These are phyloP conservation scores for Tortrix viridana DNA, from an alignment of 2,888 invertebrate species.

Conservation along the genomic window DNA sequence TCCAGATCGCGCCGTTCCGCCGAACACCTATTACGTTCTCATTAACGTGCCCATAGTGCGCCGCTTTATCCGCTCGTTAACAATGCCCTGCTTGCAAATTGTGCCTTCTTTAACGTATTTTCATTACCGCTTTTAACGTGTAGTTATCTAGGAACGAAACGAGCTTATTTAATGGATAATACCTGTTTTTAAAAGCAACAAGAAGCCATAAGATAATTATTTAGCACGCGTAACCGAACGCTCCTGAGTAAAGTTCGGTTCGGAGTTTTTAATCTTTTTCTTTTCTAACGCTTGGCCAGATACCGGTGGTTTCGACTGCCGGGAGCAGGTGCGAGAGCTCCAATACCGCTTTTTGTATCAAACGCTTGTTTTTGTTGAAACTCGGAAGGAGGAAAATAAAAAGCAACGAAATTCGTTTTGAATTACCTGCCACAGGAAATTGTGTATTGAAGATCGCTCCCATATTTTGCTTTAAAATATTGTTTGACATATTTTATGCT, in stretches of 20 bases:
- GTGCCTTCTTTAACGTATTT: constrained; percentile 54
- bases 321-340: constrained; percentile 57
- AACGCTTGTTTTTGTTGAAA: constrained; percentile 49
- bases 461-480: constrained; percentile 15
- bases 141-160: constrained; percentile 1
- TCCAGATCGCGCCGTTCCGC: constrained; percentile 57
- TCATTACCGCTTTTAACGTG: constrained; percentile 41
- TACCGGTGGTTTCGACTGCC: constrained; percentile 45
- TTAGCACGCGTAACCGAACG: constrained; percentile 30
- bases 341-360: constrained; percentile 56
- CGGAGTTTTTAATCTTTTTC: constrained; percentile 39
- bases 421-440: constrained; percentile 39
- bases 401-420: constrained; percentile 38
- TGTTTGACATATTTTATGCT: constrained; percentile 12
- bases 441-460: constrained; percentile 34
- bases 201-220: constrained; percentile 30
- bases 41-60: constrained; percentile 66
- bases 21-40: constrained; percentile 73
- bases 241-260: constrained; percentile 31
- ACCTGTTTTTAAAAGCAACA: constrained; percentile 13
- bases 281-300: constrained; percentile 40
- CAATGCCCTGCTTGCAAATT: constrained; percentile 53
- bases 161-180: constrained; percentile 3
- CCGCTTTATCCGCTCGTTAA: constrained; percentile 67
- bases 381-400: constrained; percentile 40